Evolutionary conservation across 2,113 vertebrate species (phyloP).

Genomic region (Protobothrops mucrosquamatus): DNA sequence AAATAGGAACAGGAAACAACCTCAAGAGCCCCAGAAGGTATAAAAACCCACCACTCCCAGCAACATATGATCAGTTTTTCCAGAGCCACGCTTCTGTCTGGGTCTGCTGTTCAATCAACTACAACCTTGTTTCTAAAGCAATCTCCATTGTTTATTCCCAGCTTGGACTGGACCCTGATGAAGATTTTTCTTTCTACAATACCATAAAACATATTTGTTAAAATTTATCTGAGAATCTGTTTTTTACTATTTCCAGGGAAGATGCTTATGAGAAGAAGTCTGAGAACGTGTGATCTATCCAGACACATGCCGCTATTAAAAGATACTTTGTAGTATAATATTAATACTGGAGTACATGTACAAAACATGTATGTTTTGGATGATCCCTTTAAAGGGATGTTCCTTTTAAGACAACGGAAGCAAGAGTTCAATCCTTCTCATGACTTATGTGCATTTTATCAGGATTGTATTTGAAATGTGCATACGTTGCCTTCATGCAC

Average conservation of each 20-base stretch:
- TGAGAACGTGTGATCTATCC: neutral
- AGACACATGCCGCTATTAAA: neutral
- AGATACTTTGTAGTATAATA: neutral
- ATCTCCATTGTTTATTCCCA: no score
- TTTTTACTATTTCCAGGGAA: neutral
- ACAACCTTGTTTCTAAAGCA: no score
- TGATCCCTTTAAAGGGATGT: neutral
- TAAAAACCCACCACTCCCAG: no score
- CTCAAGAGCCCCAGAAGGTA: no score
- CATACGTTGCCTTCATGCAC: neutral
- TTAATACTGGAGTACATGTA: neutral
- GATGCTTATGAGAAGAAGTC: neutral
- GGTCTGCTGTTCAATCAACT: no score
- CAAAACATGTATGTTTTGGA: neutral
- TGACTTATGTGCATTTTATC: neutral
- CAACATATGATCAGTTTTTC: no score
- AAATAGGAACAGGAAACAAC: no score
- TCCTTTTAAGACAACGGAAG: neutral
- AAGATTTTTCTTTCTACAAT: no score
- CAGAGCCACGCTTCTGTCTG: no score
- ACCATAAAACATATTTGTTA: neutral
- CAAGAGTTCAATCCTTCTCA: neutral
- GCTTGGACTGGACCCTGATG: no score
- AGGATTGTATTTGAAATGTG: neutral
- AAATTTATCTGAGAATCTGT: neutral